These are phyloP conservation scores for Anarrhichthys ocellatus DNA, from an alignment of 2,113 vertebrate genomes.

Conservation along the genomic window DNA sequence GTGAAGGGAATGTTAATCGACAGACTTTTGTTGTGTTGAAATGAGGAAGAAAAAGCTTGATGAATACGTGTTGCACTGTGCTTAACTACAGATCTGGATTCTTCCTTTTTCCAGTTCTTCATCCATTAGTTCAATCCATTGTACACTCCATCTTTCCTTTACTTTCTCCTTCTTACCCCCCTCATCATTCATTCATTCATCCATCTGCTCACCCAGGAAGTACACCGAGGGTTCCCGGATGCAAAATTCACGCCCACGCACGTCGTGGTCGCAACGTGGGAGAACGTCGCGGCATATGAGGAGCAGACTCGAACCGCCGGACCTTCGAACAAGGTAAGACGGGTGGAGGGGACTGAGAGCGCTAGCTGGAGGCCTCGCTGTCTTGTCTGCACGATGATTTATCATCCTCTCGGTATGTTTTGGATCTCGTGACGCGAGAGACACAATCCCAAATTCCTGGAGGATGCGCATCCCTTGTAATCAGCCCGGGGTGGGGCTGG, in stretches of 20 bases:
- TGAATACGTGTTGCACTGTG: background rate
- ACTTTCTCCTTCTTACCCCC: background rate
- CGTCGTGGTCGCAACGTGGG: slow-evolving; percentile 91
- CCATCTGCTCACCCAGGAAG: slow-evolving; percentile 74
- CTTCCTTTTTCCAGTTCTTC: slow-evolving; percentile 37
- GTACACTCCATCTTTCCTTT: slow-evolving; percentile 2
- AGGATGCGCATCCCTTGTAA: slow-evolving; percentile 56
- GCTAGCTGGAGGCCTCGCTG: too few relatives aligned
- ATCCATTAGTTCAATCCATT: slow-evolving; percentile 60
- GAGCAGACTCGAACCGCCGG: slow-evolving; percentile 74
- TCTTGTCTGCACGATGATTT: background rate
- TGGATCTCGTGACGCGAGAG: slow-evolving; percentile 13
- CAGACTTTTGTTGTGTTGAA: background rate
- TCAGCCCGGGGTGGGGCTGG: slow-evolving; percentile 43
- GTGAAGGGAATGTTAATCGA: background rate
- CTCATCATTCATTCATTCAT: slow-evolving; percentile 53
- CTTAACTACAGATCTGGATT: slow-evolving; percentile 36
- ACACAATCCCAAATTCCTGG: slow-evolving; percentile 59
- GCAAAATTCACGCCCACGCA: slow-evolving; percentile 85
- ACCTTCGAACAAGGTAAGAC: slow-evolving; percentile 85
- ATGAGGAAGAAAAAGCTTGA: background rate
- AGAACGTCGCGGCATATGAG: slow-evolving; percentile 90
- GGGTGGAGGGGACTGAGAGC: background rate
- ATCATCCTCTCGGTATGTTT: background rate
- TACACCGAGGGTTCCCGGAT: slow-evolving; percentile 87